These are phyloP conservation scores for Gryllus bimaculatus DNA, from an alignment of 1,140 invertebrate species.

Conservation along the genomic window DNA sequence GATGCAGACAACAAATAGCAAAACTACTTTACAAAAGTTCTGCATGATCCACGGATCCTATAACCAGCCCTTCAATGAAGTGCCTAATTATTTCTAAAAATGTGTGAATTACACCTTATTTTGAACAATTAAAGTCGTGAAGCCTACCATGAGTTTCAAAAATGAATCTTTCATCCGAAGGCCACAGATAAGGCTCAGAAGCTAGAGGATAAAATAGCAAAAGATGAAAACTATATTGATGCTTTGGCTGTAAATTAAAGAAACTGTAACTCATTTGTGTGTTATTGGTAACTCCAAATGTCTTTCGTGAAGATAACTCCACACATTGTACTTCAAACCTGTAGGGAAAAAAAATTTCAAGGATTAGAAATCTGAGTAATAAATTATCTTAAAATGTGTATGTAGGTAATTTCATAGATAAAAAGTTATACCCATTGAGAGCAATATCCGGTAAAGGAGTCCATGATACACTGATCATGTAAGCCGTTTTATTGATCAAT, in stretches of 20 bases:
- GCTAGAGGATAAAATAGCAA: constrained; percentile 53
- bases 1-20: too few relatives aligned
- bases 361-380: not conserved
- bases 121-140: constrained; percentile 16
- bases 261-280: constrained; percentile 35
- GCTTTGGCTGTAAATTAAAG: constrained; percentile 52
- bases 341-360: not conserved
- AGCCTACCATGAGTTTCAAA: constrained; percentile 63
- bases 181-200: constrained; percentile 52
- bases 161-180: constrained; percentile 51
- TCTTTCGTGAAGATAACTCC: not conserved
- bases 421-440: not conserved
- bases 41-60: too few relatives aligned
- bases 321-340: not conserved
- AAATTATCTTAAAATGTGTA: not conserved
- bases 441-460: constrained; percentile 27
- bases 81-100: not conserved
- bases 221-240: constrained; percentile 63
- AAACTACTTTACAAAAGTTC: too few relatives aligned
- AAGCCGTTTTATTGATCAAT: constrained; percentile 42
- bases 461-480: constrained; percentile 54
- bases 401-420: not conserved
- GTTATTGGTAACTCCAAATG: not conserved
- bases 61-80: not conserved
- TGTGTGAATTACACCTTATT: not conserved